Base-by-base conservation (phyloP, 2,888 invertebrate species). In the Ophion obscuratus region DNA sequence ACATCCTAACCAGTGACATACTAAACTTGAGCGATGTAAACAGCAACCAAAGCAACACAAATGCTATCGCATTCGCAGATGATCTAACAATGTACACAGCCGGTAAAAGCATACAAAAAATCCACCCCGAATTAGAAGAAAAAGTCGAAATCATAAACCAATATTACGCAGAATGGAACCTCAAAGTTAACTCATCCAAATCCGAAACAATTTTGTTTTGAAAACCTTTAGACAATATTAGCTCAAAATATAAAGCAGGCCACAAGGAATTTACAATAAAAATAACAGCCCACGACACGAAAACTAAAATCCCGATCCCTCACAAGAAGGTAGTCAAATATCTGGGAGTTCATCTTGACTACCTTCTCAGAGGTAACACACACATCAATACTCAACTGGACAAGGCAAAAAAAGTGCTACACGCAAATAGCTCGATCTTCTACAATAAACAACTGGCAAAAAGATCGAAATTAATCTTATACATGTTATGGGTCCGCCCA, bases 401-500 rank as follows among this genome's bases (percentile, higher is more conserved):
- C 0, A 68, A 68, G 24, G 68, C 44, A 40, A 40, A 24, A 24
- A 24, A 24, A 24, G 24, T 2, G 24, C 1, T 24, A 1, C 24
- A 24, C 1, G 24, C 24, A 1, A 24, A 24, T 1, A 24, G 24
- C 24, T 1, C 24, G 24, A 24, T 24, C 24, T 24, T 24, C 1
- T 24, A 71, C 14, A 71, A 70, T 7, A 81, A 81, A 36, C 36
- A 80, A 11, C 62, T 84, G 1, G 5, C 61, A 0, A 9, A 14
- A 1, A 20, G 6, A 27, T 53, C 81, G 0, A 85, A 85, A 75
- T 40, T 78, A 1, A 24, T 24, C 1, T 1, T 24, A 24, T 24
- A 24, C 24, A 24, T 24, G 24, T 1, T 24, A 24, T 24, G 1
- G 24, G 2, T 24, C 24, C 24, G 24, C 1, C 24, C 1, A 24